Base-by-base conservation (phyloP, 2,888 invertebrate species). In the Cancer borealis region DNA sequence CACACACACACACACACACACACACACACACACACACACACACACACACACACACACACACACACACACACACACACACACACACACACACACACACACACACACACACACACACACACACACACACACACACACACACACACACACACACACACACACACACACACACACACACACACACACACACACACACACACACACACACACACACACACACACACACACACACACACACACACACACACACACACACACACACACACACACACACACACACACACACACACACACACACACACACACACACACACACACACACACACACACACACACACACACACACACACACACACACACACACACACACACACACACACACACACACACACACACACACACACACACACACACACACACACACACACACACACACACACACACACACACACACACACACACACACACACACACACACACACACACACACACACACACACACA, bases 201-300 rank as follows among this genome's bases (percentile, higher is more conserved):
- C 87, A 87, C 87, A 26, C 87, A 87, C 87, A 87, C 87, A 87
- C 87, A 88, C 88, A 88, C 88, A 39, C 39, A 88, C 88, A 88
- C 88, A 88, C 88, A 88, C 45, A 21, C 45, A 46, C 60, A 60
- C 60, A 60, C 60, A 60, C 60, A 60, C 60, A 60, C 60, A 60
- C 60, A 60, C 60, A 60, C 60, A 14, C 17, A 60, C 60, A 60
- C 60, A 60, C 60, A n/a, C 17, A 21, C 73, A 73, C 73, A 17
- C n/a, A 21, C 87, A 3, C 30, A 21, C 30, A 21, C 87, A 87
- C 87, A 26, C n/a, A 26, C 87, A 87, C 87, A 26, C 87, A 87
- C 87, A 87, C 87, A 87, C 87, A 88, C 88, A 88, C 88, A 39
- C 39, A 88, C 88, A 88, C 88, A 88, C 88, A 88, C 45, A 21